These are phyloP conservation scores for Lipophrys pholis DNA, from an alignment of 2,113 vertebrate genomes.

Conservation along the genomic window DNA sequence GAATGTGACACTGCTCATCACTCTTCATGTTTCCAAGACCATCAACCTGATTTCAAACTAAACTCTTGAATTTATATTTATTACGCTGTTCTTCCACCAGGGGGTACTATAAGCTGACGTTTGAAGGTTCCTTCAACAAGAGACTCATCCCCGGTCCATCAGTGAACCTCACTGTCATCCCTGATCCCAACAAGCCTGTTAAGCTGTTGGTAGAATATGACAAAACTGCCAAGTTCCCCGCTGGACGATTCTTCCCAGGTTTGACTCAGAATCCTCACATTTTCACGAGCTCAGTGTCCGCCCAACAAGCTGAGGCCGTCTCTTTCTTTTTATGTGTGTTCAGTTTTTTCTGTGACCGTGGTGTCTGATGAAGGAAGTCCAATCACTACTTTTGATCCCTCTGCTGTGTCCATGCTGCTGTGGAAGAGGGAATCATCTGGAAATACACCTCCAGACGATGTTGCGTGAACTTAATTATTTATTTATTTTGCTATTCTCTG, in stretches of 20 bases:
- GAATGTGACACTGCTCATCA: too few relatives aligned
- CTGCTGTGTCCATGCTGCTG: slow-evolving; percentile 87
- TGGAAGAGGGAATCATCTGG: slow-evolving; percentile 79
- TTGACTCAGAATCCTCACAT: slow-evolving; percentile 24
- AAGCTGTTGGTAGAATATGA: slow-evolving; percentile 86
- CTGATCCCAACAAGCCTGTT: slow-evolving; percentile 89
- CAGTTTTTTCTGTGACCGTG: slow-evolving; percentile 91
- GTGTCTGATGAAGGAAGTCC: slow-evolving; percentile 89
- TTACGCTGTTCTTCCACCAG: slow-evolving; percentile 76
- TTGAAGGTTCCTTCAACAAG: slow-evolving; percentile 82
- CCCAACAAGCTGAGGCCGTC: too few relatives aligned
- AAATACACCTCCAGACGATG: slow-evolving; percentile 49
- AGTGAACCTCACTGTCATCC: slow-evolving; percentile 87
- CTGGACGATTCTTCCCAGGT: slow-evolving; percentile 90
- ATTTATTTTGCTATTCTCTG: background rate
- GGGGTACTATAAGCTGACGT: slow-evolving; percentile 86
- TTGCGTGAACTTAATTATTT: slow-evolving; percentile 49
- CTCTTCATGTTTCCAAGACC: too few relatives aligned
- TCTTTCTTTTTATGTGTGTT: slow-evolving; percentile 17
- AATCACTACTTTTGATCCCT: slow-evolving; percentile 87
- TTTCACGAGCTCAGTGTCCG: background rate
- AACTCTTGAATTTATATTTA: too few relatives aligned
- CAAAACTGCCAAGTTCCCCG: slow-evolving; percentile 77
- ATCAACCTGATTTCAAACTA: too few relatives aligned
- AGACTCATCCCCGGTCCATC: slow-evolving; percentile 81